Evolutionary conservation across 2,113 vertebrate genomes (phyloP).

Genomic region (Prinia subflava): DNA sequence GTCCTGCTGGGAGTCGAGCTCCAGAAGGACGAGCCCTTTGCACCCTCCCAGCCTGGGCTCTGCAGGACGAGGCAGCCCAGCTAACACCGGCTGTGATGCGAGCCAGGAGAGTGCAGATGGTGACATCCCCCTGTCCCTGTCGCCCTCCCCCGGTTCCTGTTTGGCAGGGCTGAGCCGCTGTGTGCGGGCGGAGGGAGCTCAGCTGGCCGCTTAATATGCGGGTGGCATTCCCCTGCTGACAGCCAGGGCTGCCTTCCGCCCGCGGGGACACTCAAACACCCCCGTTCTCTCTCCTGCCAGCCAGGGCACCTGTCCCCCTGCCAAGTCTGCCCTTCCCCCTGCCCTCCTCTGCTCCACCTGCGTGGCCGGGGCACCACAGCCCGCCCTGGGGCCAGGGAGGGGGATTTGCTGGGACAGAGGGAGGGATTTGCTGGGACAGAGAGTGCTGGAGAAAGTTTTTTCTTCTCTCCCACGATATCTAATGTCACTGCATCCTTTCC

Average conservation of each 20-base stretch:
- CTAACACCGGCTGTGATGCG: rapidly evolving
- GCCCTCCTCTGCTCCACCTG: neutral
- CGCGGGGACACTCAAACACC: rapidly evolving
- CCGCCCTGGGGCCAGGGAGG: neutral
- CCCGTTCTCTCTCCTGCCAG: neutral
- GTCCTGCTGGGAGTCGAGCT: neutral
- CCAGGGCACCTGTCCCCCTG: neutral
- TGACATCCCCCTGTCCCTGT: neutral
- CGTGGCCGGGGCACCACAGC: rapidly evolving
- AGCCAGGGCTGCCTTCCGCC: neutral
- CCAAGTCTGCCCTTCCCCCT: neutral
- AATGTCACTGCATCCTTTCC: neutral
- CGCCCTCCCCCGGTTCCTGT: neutral
- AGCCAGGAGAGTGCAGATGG: constrained; percentile 8
- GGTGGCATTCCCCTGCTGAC: neutral
- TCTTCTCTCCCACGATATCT: neutral
- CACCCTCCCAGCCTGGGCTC: rapidly evolving
- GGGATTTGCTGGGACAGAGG: neutral
- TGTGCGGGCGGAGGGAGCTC: neutral
- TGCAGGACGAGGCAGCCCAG: neutral
- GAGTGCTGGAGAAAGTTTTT: neutral
- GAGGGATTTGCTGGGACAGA: neutral
- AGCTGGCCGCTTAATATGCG: constrained; percentile 9
- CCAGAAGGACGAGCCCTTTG: neutral
- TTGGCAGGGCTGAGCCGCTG: constrained; percentile 1